Percentiles rank a stretch among this genome's conserved stretches.
phyloP scores from a whole-genome alignment of 2,888 invertebrate species.

The Morpho helenor region DNA sequence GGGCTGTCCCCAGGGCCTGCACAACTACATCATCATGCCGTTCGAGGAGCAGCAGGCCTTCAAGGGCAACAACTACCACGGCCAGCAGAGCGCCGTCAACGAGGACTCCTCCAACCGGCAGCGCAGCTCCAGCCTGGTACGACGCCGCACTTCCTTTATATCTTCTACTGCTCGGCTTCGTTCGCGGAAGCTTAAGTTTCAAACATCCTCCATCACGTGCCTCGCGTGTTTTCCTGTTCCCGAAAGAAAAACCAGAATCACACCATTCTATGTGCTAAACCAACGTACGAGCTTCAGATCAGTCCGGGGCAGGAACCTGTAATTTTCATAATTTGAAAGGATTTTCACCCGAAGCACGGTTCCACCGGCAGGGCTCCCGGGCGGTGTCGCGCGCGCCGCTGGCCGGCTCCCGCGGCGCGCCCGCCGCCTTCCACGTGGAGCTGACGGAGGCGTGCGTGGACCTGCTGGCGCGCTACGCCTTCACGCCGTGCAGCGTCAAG shows the following conservation, averaged over 20 bases:
- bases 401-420: slow-evolving; percentile 46
- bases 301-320: no score
- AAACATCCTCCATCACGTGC: no score
- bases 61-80: slow-evolving; percentile 51
- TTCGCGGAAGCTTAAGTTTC: no score
- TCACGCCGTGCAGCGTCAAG: slow-evolving; percentile 61
- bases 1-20: slow-evolving; percentile 81
- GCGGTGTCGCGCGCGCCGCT: slow-evolving; percentile 45
- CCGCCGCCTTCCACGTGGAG: slow-evolving; percentile 90
- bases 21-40: slow-evolving; percentile 91
- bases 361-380: slow-evolving; percentile 58
- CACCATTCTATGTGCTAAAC: no score
- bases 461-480: slow-evolving; percentile 68
- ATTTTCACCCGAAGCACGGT: not conserved
- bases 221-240: no score
- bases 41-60: slow-evolving; percentile 86
- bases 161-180: no score
- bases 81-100: slow-evolving; percentile 74
- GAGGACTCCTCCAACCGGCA: slow-evolving; percentile 95
- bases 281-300: no score
- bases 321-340: no score
- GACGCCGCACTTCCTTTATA: not conserved
- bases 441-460: slow-evolving; percentile 95
- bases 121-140: slow-evolving; percentile 90
- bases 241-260: no score